Evolutionary conservation across 2,888 invertebrate species (phyloP), one percentile per base, ranked within the genome.

Genomic region (Isotomurus palustris): DNA sequence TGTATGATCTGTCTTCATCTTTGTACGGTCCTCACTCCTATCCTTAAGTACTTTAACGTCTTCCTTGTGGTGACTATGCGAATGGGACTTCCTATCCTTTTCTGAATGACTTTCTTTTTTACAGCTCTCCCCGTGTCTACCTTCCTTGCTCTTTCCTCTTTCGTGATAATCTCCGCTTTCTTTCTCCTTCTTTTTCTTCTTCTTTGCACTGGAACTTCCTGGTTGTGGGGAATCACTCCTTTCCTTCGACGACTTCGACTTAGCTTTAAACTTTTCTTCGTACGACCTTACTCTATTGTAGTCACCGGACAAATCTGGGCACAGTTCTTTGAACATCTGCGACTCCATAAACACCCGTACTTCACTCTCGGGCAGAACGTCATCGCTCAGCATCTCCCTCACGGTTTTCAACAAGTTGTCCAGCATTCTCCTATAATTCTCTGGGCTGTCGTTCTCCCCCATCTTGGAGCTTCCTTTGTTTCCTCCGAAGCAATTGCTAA

Each of bases 251-350:
- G 8, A 10, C 6, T n/a, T n/a, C 40, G 40, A 10, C 40, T 10
- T n/a, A n/a, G n/a, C n/a, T n/a, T n/a, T n/a, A n/a, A n/a, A n/a
- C 28, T 40, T 29, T n/a, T n/a, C n/a, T n/a, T n/a, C n/a, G n/a
- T n/a, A n/a, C n/a, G n/a, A n/a, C n/a, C n/a, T n/a, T n/a, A n/a
- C n/a, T n/a, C n/a, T n/a, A n/a, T n/a, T n/a, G n/a, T n/a, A 40
- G 17, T 10, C 40, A n/a, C 21, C 21, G 19, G 22, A 48, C 17
- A 61, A 40, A 24, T 61, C 60, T 5, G 60, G 60, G 45, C 60
- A 61, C 2, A 61, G 32, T 19, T 61, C 57, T 17, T 27, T 48
- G 22, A 60, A 51, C 38, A 53, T 27, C 32, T 57, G 55, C 32
- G 54, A 50, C 10, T 24, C 27, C 24, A 45, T 53, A 2, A 56